Base-by-base conservation (phyloP, 2,888 invertebrate genomes). In the Caradrina kadenii region DNA sequence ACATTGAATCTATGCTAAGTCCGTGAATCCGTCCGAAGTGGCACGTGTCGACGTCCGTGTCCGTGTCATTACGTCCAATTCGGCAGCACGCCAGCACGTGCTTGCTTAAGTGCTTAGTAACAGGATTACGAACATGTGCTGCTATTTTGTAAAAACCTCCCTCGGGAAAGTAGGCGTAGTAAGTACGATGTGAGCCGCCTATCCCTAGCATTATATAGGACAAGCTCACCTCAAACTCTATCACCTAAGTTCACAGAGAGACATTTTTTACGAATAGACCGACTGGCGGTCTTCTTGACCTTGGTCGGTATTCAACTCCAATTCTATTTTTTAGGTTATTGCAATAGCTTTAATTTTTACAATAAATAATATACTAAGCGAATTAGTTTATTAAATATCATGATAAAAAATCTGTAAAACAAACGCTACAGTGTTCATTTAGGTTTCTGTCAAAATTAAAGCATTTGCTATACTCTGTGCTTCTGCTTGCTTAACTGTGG, bases 341-440 rank as follows among this genome's bases (percentile, higher is more conserved):
- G 39, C 70, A 70, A 55, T 21, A 55, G 39, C 70, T 62, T 60
- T 61, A 11, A 39, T 70, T 54, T 63, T 59, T 17, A 58, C n/a
- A 35, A 13, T 22, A 49, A 35, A 53, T 3, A 49, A 26, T 11
- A 54, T 53, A 26, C 0, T 56, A 22, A 19, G 15, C 7, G 11
- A 26, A 48, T 39, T 26, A 69, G 13, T 22, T 59, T 8, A 39
- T 15, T 48, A n/a, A 21, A 39, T 48, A 26, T n/a, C 1, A 11
- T 53, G 19, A n/a, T 48, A 2, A n/a, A 0, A 58, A 19, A 17
- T 48, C 8, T 26, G 6, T n/a, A 52, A 22, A 67, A 8, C 11
- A 55, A 42, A 17, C 7, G 21, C 13, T 26, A 21, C 3, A 21
- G 6, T 42, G 13, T 52, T 21, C 17, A 19, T 52, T 13, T 0